Evolutionary conservation across 2,113 vertebrate species (phyloP), one percentile per base, ranked within the genome.

Genomic region (Vulpes vulpes): DNA sequence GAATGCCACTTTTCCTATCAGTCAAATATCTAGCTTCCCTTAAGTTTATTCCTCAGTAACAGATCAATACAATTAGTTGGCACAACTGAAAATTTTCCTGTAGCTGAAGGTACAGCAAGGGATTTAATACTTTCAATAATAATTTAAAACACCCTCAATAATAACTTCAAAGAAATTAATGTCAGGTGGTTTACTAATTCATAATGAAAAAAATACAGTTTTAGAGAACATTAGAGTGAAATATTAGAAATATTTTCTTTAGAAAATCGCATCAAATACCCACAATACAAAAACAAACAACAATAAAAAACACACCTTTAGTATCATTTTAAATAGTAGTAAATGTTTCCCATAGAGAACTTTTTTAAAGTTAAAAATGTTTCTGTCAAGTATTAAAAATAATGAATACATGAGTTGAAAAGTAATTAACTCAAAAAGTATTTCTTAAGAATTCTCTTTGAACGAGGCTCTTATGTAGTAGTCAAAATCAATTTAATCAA

Each of bases 1-100:
- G 19, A 74, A 74, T 94, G n/a, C 5, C 65, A 93, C 14, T 87
- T 49, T 92, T 92, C 35, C 60, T 79, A 30, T 51, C n/a, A 89
- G 25, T 27, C 30, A 89, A 84, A 81, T 62, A 80, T 60, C 30
- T 74, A 91, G 6, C 19, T 7, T 94, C 3, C 19, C 10, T 49
- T 62, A 53, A 53, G 15, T 49, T 91, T 78, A 55, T 57, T 65
- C 78, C 32, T 88, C 20, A 73, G 53, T 82, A 87, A 76, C 22
- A 95, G 3, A 89, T 53, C 8, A 22, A 88, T 55, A 93, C 91
- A 93, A 93, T 91, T 93, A 60, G 27, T 89, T 62, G 25, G 20
- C 11, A 57, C 4, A 67, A 76, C 60, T 62, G 67, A 59, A 96
- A 78, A 30, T 67, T 57, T 64, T 91, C 96, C 57, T 53, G 49